Base-by-base conservation (phyloP, 2,113 vertebrate species). In the Xiphias gladius region DNA sequence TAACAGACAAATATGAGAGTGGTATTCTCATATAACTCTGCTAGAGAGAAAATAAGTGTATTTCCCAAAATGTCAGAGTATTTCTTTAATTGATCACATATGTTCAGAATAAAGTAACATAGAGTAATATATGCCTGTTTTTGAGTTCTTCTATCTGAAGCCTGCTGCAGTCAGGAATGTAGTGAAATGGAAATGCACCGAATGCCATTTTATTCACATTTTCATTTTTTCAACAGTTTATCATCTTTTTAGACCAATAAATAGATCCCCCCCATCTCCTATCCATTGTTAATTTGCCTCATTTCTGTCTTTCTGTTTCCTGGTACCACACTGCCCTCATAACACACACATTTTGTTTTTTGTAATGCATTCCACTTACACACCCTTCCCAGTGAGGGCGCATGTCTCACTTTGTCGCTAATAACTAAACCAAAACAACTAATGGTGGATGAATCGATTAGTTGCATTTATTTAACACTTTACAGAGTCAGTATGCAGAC, bases 291-390 rank as follows among this genome's bases (percentile, higher is more conserved):
- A 26, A 76, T 76, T n/a, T 26, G 9, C 8, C 57, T 74, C 63
- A 63, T 77, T 63, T 76, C 67, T 80, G 46, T 80, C 86, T 69
- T 41, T 63, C 3, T 6, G 26, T 32, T 80, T 86, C 64, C 79
- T 76, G 74, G 24, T 69, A 22, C 37, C 59, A 68, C 66, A 66
- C 79, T 11, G 59, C 57, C 22, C 55, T n/a, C n/a, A n/a, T n/a
- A n/a, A n/a, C n/a, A n/a, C n/a, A n/a, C n/a, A n/a, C n/a, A 30
- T n/a, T 64, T n/a, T 5, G 16, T 73, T 52, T 57, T 65, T 61
- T 35, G 3, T 12, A 32, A 16, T n/a, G 28, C 28, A 37, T n/a
- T 9, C 35, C 26, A 48, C 61, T n/a, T 2, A 22, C 13, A 41
- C 30, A 37, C 71, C 32, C 48, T 4, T 54, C 32, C 52, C 30